Evolutionary conservation across 2,888 invertebrate species (phyloP), one percentile per base, ranked within the genome.

Genomic region (Cerastis rubricosa): DNA sequence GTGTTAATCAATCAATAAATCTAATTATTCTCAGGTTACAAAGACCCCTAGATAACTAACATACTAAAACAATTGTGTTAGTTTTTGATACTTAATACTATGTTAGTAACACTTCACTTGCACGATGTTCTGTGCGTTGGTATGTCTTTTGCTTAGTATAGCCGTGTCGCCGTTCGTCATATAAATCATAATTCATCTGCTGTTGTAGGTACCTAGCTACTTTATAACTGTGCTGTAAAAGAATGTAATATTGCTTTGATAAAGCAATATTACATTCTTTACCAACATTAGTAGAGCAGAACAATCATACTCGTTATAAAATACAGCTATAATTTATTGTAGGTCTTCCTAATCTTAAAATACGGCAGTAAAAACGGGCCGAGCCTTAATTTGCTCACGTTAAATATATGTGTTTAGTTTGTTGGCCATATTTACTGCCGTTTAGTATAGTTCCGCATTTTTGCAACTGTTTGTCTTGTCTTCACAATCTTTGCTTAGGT

Each of bases 371-470:
- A 61, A 35, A 35, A 19, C 22, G 11, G 35, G 6, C 40, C 19
- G 63, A 6, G 2, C 22, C 12, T 40, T 40, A 40, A 3, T 63
- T 63, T 64, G 17, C 9, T 64, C n/a, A 64, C 43, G 25, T n/a
- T 64, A n/a, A 5, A 3, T 40, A 40, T 6, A 40, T 43, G n/a
- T 5, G n/a, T 43, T 64, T 17, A 25, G n/a, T n/a, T 1, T 12
- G 1, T 11, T 51, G 22, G 8, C 51, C 29, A 64, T 6, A 22
- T 3, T 22, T 22, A 63, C 40, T 63, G n/a, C 8, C 64, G 8
- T n/a, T 64, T n/a, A 43, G 64, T 12, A 3, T 22, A 64, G 47
- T 80, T 64, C 80, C 77, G 63, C 74, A 78, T 64, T 40, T 40
- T 63, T 72, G 5, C 14, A 47, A 19, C 14, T n/a, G 45, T 51